Percentiles rank a stretch among this genome's conserved stretches.
Conservation (phyloP, 2,113 vertebrate genomes). For the Ginglymostoma cirratum region DNA sequence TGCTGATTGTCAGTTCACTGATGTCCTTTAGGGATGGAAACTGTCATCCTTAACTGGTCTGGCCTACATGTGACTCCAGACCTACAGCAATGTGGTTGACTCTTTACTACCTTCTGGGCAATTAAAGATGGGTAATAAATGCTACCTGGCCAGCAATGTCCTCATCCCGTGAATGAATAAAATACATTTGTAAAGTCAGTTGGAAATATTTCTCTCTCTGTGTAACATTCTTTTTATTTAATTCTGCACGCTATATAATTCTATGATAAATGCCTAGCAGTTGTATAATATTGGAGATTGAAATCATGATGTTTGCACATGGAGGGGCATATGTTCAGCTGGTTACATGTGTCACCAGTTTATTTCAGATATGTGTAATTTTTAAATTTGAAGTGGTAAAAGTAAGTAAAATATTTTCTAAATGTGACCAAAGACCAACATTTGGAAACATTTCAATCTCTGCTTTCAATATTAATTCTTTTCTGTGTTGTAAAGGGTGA, state of each 20-base stretch:
- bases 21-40: no score
- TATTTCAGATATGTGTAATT: not conserved
- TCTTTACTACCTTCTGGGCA: no score
- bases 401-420: not conserved
- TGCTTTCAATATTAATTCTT: not conserved
- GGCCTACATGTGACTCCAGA: no score
- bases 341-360: not conserved
- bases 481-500: not conserved
- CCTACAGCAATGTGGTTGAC: no score
- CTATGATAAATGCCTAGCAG: not conserved
- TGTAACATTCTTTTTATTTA: not conserved
- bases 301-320: conserved; percentile 1
- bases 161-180: no score
- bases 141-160: no score
- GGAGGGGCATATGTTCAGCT: conserved; percentile 1
- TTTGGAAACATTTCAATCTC: not conserved
- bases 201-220: not conserved
- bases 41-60: no score
- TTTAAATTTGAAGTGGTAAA: not conserved
- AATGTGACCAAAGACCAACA: not conserved
- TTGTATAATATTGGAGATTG: not conserved
- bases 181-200: not conserved
- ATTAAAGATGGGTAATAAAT: no score
- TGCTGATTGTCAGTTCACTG: no score
- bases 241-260: conserved; percentile 17